Conservation (phyloP, 2,113 vertebrate species). For the Herpailurus yagouaroundi region DNA sequence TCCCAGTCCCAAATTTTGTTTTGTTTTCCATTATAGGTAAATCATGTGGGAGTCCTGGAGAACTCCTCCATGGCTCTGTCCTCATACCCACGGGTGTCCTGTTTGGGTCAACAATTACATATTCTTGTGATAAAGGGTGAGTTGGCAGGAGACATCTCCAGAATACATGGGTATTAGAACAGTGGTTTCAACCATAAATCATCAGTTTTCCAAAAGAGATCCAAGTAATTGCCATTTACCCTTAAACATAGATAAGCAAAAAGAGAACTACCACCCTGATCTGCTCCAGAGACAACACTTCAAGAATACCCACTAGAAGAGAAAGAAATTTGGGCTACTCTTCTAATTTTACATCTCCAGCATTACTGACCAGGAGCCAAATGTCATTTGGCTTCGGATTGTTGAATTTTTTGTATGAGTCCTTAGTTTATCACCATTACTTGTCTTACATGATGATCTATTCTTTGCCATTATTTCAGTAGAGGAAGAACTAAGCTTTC, state of each 20-base stretch:
- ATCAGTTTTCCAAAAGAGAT: not conserved
- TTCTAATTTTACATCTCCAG: slow-evolving; percentile 13
- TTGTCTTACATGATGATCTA: not conserved
- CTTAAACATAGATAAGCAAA: not conserved
- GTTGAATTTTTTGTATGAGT: slow-evolving; percentile 26
- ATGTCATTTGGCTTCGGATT: not conserved
- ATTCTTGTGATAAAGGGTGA: slow-evolving; percentile 61
- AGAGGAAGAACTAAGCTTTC: not conserved
- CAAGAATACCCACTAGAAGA: not conserved
- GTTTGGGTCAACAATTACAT: slow-evolving; percentile 64
- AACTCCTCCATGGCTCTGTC: slow-evolving; percentile 52
- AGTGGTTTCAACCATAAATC: not conserved
- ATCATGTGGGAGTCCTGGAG: slow-evolving; percentile 52
- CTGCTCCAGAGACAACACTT: not conserved
- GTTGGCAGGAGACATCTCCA: not conserved
- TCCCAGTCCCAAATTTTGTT: not conserved
- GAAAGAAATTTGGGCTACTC: not conserved
- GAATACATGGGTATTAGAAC: not conserved
- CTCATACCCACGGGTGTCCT: not conserved
- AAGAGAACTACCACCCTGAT: not conserved
- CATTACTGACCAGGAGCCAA: not conserved
- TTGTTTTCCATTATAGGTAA: slow-evolving; percentile 55
- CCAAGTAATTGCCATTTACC: not conserved
- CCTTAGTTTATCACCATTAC: not conserved
- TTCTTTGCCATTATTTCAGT: not conserved